Base-by-base conservation (phyloP, 2,888 invertebrate species). In the Melanargia galathea region DNA sequence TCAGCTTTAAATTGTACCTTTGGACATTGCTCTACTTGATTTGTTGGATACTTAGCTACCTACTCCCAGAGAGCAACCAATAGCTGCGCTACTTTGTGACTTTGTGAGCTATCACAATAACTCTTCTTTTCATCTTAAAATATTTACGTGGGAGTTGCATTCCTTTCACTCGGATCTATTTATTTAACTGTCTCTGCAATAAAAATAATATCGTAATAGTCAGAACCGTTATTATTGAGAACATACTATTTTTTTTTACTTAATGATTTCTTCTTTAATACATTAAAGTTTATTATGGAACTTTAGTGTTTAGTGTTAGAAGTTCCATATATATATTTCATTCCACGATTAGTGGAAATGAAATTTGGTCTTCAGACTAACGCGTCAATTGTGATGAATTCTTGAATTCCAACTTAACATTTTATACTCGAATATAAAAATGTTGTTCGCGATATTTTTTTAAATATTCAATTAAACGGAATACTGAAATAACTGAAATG, bases 1-100 rank as follows among this genome's bases (percentile, higher is more conserved):
- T 43, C 43, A 35, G 64, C 43, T 52, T 43, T 57, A 54, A 65
- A 61, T 61, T 65, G 35, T 62, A 33, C 35, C 38, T 56, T 48
- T 33, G 11, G 35, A 35, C 61, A 48, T 55, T 46, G 11, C 33
- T 51, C 30, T 13, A 35, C 33, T 52, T 52, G 35, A 52, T 52
- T 52, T 52, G 52, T 52, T 13, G 52, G 18, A 35, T 35, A 52
- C 35, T 52, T 52, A 52, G 33, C 18, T 35, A 30, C 49, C 30
- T 30, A 16, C 7, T 40, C 7, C 18, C 6, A 20, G 13, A 20
- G 35, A 20, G 18, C 20, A 35, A 33, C 18, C 1, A 0, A 30
- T 33, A 3, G 33, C 18, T 33, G 8, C 10, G 8, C 13, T 51
- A 16, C 30, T 33, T 30, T 30, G 49, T 18, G 30, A 16, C 30